These are phyloP conservation scores for Myrmecobius fasciatus DNA, from an alignment of 2,113 vertebrate species.

Conservation along the genomic window DNA sequence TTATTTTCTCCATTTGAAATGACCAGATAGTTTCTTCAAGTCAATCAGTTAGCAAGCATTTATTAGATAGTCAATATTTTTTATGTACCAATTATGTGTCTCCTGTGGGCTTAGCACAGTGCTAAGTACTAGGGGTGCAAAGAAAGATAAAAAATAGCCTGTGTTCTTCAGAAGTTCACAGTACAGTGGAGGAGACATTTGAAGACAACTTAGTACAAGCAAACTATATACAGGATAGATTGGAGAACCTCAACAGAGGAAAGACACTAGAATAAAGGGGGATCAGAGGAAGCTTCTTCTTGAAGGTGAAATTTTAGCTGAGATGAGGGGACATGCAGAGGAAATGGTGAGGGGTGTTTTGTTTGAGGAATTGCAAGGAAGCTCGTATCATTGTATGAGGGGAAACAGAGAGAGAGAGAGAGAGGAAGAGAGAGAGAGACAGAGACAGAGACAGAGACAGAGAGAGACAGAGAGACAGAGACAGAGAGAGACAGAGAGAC, in stretches of 20 bases:
- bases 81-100: background rate
- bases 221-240: background rate
- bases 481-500: too few relatives aligned
- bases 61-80: background rate
- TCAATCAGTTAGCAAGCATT: background rate
- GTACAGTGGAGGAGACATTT: background rate
- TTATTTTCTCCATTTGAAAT: conserved; percentile 38
- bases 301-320: background rate
- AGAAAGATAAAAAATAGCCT: background rate
- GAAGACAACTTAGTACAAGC: background rate
- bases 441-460: too few relatives aligned
- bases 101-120: background rate
- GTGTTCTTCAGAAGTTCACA: background rate
- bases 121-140: background rate
- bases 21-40: background rate
- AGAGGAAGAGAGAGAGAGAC: too few relatives aligned
- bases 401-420: too few relatives aligned
- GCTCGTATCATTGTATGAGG: background rate
- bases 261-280: background rate
- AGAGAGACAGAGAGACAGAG: too few relatives aligned
- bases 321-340: background rate
- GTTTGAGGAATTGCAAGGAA: background rate
- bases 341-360: background rate
- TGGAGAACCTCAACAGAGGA: background rate
- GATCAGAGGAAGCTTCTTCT: background rate